These are phyloP conservation scores for Pseudomugil tenellus DNA, from an alignment of 2,797 vertebrate genomes.

Conservation along the genomic window DNA sequence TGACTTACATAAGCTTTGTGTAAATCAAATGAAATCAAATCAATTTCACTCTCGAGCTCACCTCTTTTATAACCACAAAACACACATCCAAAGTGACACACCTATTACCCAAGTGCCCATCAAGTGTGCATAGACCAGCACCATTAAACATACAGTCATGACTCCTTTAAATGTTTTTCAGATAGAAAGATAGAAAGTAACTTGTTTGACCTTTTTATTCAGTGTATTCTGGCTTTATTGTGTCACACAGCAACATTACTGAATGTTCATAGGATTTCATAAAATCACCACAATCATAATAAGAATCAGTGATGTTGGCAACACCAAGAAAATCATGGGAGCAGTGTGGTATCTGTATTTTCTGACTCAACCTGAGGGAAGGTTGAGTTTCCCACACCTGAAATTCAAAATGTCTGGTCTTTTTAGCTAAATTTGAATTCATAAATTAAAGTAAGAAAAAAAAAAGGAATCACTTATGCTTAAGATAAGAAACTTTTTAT, in stretches of 20 bases:
- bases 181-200: no score
- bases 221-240: not conserved
- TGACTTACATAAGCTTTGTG: no score
- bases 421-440: not conserved
- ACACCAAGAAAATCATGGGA: not conserved
- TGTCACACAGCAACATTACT: not conserved
- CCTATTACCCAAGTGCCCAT: no score
- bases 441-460: not conserved
- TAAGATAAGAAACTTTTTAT: not conserved
- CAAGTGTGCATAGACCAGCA: no score
- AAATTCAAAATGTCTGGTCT: not conserved
- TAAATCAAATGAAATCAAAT: no score
- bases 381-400: no score
- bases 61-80: no score
- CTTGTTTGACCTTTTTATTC: not conserved
- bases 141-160: no score
- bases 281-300: not conserved
- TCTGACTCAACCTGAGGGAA: not conserved
- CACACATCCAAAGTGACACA: no score
- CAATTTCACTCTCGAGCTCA: no score
- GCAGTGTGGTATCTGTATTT: not conserved
- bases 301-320: not conserved
- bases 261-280: not conserved
- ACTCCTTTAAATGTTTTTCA: no score
- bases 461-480: not conserved